Conservation (phyloP, 2,888 invertebrate species). For the Patella depressa region DNA sequence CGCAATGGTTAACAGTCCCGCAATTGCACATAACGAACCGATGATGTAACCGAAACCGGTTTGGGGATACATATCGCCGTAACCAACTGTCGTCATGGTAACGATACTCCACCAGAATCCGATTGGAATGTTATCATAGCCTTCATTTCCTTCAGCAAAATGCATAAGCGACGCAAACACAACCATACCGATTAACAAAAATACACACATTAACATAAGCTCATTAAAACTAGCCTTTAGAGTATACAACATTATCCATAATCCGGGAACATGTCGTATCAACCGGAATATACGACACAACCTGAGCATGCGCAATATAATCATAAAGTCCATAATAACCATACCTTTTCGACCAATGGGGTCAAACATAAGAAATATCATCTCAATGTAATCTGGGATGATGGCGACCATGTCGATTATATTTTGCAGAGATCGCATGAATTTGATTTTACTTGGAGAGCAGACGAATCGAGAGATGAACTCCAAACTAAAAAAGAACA, state of each 20-base stretch:
- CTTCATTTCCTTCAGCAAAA: slow-evolving; percentile 61
- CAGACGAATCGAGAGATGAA: slow-evolving; percentile 62
- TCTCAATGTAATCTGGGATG: slow-evolving; percentile 64
- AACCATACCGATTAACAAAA: slow-evolving; percentile 67
- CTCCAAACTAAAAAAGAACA: slow-evolving; percentile 65
- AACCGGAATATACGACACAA: slow-evolving; percentile 65
- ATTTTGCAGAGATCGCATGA: slow-evolving; percentile 62
- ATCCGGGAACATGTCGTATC: slow-evolving; percentile 65
- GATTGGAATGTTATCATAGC: slow-evolving; percentile 66
- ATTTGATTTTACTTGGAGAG: slow-evolving; percentile 60
- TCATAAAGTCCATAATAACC: slow-evolving; percentile 63
- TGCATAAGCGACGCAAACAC: slow-evolving; percentile 68
- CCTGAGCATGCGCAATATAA: slow-evolving; percentile 63
- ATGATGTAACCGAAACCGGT: slow-evolving; percentile 63
- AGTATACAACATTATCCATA: slow-evolving; percentile 67
- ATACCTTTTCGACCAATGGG: slow-evolving; percentile 48
- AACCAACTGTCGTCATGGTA: slow-evolving; percentile 69
- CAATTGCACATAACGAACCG: slow-evolving; percentile 64
- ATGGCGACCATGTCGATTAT: slow-evolving; percentile 66
- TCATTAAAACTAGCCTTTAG: slow-evolving; percentile 68
- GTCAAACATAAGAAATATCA: slow-evolving; percentile 53
- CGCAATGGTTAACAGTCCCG: slow-evolving; percentile 66
- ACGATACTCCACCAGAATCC: slow-evolving; percentile 69
- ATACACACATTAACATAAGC: slow-evolving; percentile 66
- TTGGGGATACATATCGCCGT: slow-evolving; percentile 66